phyloP scores from a whole-genome alignment of 2,113 vertebrate species.

The Syngnathus floridae region DNA sequence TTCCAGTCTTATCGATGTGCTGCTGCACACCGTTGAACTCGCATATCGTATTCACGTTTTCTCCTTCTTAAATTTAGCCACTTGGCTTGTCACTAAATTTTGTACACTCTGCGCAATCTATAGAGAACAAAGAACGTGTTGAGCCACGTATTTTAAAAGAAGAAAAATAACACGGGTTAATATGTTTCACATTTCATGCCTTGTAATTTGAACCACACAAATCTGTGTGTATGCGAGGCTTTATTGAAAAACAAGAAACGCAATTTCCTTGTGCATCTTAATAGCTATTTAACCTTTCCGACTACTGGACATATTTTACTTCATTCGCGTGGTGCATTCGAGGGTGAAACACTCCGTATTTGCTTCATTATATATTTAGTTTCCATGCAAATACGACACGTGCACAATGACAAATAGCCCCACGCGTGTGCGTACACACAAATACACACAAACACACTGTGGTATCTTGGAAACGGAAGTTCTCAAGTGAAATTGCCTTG shows the following conservation, averaged over 20 bases:
- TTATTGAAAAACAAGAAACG: conserved; percentile 18
- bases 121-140: no score
- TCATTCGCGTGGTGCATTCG: not conserved
- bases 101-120: not conserved
- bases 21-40: not conserved
- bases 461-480: not conserved
- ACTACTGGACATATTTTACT: not conserved
- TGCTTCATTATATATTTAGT: not conserved
- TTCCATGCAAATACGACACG: not conserved
- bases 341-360: no score
- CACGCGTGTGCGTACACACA: not conserved
- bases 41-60: not conserved
- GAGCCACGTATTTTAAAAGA: not conserved
- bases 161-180: not conserved
- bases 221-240: not conserved
- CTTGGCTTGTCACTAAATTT: not conserved
- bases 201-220: not conserved
- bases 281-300: conserved; percentile 1
- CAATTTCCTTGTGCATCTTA: conserved; percentile 3
- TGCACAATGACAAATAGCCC: not conserved
- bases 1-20: conserved; percentile 8
- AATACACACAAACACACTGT: not conserved
- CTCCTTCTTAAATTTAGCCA: not conserved
- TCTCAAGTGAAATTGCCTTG: conserved; percentile 2
- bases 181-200: not conserved